Evolutionary conservation across 2,888 invertebrate species (phyloP).

Genomic region (Drosophila mayaguana): DNA sequence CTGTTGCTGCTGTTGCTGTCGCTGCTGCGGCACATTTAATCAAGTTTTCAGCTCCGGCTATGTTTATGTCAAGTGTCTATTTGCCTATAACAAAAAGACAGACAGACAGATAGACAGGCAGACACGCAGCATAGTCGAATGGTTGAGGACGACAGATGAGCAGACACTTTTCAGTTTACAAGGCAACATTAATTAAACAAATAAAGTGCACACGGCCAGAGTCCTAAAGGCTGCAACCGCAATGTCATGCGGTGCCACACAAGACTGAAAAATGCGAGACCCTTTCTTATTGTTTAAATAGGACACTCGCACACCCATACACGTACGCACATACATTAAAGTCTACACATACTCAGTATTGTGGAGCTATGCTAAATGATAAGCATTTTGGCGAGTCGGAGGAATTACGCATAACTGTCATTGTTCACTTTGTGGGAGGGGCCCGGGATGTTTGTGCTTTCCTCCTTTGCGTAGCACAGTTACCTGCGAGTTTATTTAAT

Average conservation of each 20-base stretch:
- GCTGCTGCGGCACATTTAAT: conserved; percentile 75
- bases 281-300: conserved; percentile 41
- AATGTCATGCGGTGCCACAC: conserved; percentile 47
- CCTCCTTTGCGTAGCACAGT: conserved; percentile 40
- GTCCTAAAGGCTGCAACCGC: conserved; percentile 63
- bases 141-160: conserved; percentile 27
- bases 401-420: conserved; percentile 70
- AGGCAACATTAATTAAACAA: conserved; percentile 78
- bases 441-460: conserved; percentile 18
- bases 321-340: not conserved
- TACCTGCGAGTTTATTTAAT: conserved; percentile 75
- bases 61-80: conserved; percentile 81
- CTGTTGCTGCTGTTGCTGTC: conserved; percentile 54
- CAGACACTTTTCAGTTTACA: conserved; percentile 75
- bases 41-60: conserved; percentile 77
- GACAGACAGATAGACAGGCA: conserved; percentile 21
- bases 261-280: conserved; percentile 55
- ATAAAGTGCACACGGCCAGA: conserved; percentile 71
- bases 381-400: conserved; percentile 29
- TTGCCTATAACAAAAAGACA: conserved; percentile 78
- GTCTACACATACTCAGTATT: not conserved
- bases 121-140: not conserved
- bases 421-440: conserved; percentile 45
- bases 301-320: conserved; percentile 24
- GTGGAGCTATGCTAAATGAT: conserved; percentile 46